Evolutionary conservation across 1,140 invertebrate species (phyloP).

Genomic region (Hypsibius dujardini): DNA sequence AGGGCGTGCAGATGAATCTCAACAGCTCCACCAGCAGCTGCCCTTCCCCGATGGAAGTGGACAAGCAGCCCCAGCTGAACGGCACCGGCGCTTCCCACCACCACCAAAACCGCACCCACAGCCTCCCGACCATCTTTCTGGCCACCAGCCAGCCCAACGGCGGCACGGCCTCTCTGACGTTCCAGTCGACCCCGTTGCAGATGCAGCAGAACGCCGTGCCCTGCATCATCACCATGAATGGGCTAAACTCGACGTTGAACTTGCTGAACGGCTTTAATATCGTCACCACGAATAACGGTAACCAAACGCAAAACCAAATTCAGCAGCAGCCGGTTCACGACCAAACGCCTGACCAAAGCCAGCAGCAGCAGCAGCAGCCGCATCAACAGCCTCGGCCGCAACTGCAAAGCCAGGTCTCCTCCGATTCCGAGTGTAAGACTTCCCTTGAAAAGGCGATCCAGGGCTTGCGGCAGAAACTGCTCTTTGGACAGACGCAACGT

Average conservation of each 20-base stretch:
- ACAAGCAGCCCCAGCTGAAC: background rate
- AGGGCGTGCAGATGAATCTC: background rate
- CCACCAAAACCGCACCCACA: too few relatives aligned
- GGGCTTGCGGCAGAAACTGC: too few relatives aligned
- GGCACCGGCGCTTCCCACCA: background rate
- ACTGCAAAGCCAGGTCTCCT: conserved; percentile 25
- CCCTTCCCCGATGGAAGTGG: conserved; percentile 3
- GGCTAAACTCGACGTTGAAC: conserved; percentile 25
- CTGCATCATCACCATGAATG: conserved; percentile 22
- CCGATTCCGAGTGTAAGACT: too few relatives aligned
- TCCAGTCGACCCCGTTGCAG: conserved; percentile 13
- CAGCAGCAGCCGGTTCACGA: conserved; percentile 5
- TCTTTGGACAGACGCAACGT: too few relatives aligned
- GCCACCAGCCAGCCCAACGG: background rate
- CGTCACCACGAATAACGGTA: background rate
- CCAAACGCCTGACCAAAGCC: conserved; percentile 30
- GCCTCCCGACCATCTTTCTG: conserved; percentile 8
- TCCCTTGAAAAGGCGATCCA: too few relatives aligned
- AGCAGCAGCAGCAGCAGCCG: conserved; percentile 44
- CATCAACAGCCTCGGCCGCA: conserved; percentile 49
- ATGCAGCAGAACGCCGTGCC: conserved; percentile 3
- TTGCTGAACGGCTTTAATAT: conserved; percentile 17
- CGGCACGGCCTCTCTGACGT: background rate
- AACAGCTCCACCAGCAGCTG: background rate
- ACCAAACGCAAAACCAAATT: conserved; percentile 21